These are phyloP conservation scores for Metalampra italica DNA, from an alignment of 2,888 invertebrate genomes.

Conservation along the genomic window DNA sequence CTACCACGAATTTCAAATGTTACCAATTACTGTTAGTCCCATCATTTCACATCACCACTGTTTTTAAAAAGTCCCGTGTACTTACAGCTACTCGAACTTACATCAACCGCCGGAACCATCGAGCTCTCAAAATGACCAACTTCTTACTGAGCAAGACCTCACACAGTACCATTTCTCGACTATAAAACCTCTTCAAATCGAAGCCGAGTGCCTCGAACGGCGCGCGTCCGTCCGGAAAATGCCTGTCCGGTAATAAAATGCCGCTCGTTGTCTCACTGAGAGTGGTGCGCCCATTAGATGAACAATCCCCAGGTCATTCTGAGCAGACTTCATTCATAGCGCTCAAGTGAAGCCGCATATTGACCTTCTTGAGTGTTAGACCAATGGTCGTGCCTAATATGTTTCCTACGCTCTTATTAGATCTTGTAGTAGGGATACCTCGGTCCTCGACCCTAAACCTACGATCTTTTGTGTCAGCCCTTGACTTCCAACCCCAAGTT, in stretches of 20 bases:
- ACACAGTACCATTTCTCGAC: not conserved
- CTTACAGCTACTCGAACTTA: too few relatives aligned
- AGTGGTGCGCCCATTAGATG: conserved; percentile 14
- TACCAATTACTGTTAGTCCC: too few relatives aligned
- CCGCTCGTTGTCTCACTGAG: not conserved
- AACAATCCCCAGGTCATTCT: conserved; percentile 16
- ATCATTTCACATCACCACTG: too few relatives aligned
- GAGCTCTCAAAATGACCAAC: too few relatives aligned
- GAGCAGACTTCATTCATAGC: conserved; percentile 13
- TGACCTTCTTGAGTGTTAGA: not conserved
- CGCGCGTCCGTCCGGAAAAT: not conserved
- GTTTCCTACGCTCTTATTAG: too few relatives aligned
- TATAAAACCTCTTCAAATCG: conserved; percentile 1
- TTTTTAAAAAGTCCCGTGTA: too few relatives aligned
- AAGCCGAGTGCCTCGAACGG: conserved; percentile 1
- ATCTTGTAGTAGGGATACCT: too few relatives aligned
- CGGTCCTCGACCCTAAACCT: too few relatives aligned
- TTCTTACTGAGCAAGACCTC: not conserved
- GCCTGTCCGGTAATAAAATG: not conserved
- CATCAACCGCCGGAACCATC: too few relatives aligned
- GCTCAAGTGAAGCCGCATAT: not conserved
- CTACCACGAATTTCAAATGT: too few relatives aligned
- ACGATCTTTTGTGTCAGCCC: too few relatives aligned
- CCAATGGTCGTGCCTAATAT: not conserved
- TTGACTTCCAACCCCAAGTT: too few relatives aligned